Base-by-base conservation (phyloP, 2,797 vertebrate genomes). In the Lates japonicus region DNA sequence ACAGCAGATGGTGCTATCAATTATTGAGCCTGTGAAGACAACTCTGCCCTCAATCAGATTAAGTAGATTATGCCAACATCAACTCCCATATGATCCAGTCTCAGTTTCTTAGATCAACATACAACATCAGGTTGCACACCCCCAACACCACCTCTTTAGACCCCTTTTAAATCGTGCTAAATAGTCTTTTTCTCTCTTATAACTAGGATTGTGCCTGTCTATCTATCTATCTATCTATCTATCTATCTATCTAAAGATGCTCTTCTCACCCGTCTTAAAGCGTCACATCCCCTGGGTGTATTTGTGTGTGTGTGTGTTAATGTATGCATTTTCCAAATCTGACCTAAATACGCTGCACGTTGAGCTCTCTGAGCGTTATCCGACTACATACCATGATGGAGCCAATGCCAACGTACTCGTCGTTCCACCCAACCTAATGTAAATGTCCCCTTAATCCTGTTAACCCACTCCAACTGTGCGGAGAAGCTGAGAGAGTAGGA, bases 1-100 rank as follows among this genome's bases (percentile, higher is more conserved):
- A 68, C 54, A 70, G 87, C 93, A 94, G 92, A 94, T 93, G 93
- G 92, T 85, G 81, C 59, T 82, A 93, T 94, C 90, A 92, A 94
- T 93, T 90, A 93, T 93, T 92, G 91, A 94, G 87, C 69, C 84
- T 46, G 70, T 19, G 81, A 91, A 86, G 84, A 93, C 33, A 57
- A 76, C 33, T 41, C 75, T 87, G 87, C 31, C 88, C 87, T 91
- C 89, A 88, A 81, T 90, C 88, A 91, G 89, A 92, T 93, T 93
- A 93, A 92, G 87, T 60, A 89, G 91, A 93, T 93, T 90, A 93
- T 85, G 87, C 86, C 82, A 89, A 90, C 72, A 86, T 78, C 70
- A 67, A 75, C 78, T 87, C 88, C 87, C 80, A 70, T 86, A 84
- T 88, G 87, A 86, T 58, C 70, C 52, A 78, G 62, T 73, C 61